Evolutionary conservation across 2,113 vertebrate genomes (phyloP).

Genomic region (Rattus norvegicus): GRCr8 NC_086039.1:72669001-72669500

Average conservation of each 20-base stretch:
- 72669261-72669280: neutral
- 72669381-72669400: neutral
- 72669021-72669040: too few relatives aligned
- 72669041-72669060: too few relatives aligned
- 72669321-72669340: neutral
- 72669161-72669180: neutral
- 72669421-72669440: neutral
- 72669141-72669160: neutral
- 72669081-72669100: neutral
- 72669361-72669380: too few relatives aligned
- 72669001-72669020: too few relatives aligned
- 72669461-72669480: neutral
- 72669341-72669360: neutral
- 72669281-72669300: neutral
- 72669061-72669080: neutral
- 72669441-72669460: neutral
- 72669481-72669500: neutral
- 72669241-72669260: neutral
- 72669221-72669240: neutral
- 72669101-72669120: too few relatives aligned
- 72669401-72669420: neutral
- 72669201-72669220: neutral
- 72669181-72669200: neutral
- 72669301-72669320: neutral
- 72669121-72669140: neutral